Percentiles rank a stretch among this genome's conserved stretches.
Conservation (phyloP, 2,797 vertebrate genomes). For the Ataeniobius toweri region DNA sequence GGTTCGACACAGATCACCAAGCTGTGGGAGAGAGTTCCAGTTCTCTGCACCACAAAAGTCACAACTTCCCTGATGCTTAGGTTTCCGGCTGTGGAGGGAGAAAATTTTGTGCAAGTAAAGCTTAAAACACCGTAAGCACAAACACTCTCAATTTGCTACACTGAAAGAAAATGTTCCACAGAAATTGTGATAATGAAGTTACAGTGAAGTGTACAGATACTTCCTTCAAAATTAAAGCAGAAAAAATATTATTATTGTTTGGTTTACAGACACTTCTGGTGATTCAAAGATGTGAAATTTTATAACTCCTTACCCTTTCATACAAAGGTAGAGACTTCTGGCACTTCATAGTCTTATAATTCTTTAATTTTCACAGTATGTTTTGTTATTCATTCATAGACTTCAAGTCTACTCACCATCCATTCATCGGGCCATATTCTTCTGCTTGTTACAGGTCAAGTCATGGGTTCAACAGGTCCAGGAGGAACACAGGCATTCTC, state of each 20-base stretch:
- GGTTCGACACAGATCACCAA: constrained; percentile 37
- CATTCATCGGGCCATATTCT: neutral
- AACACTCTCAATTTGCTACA: neutral
- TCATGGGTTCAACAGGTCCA: neutral
- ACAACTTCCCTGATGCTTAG: constrained; percentile 12
- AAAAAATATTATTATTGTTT: neutral
- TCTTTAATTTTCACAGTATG: neutral
- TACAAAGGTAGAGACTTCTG: neutral
- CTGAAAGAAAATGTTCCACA: neutral
- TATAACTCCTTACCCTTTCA: neutral
- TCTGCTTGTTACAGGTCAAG: neutral
- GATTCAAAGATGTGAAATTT: neutral
- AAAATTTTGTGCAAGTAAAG: constrained; percentile 33
- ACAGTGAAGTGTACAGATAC: neutral
- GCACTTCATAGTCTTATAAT: neutral
- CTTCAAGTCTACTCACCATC: neutral
- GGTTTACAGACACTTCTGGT: neutral
- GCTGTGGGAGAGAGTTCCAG: constrained; percentile 43
- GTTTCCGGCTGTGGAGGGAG: constrained; percentile 45
- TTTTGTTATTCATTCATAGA: neutral
- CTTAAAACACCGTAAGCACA: constrained; percentile 14
- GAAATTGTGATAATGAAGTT: neutral
- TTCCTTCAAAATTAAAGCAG: neutral
- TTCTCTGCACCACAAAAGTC: constrained; percentile 41
- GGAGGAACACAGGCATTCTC: neutral